Conservation (phyloP, 2,888 invertebrate species). For the Osmoderma eremita region DNA sequence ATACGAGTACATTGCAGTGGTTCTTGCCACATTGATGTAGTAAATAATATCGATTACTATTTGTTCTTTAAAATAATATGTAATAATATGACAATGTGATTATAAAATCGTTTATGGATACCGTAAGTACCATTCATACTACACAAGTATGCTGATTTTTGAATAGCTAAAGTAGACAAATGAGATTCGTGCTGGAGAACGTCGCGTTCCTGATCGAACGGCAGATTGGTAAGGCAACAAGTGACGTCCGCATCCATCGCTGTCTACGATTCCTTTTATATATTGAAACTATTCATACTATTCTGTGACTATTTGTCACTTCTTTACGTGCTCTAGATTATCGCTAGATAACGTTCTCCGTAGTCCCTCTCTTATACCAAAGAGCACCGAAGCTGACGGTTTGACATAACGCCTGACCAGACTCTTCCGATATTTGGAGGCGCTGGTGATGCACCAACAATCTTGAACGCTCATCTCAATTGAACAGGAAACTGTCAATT, state of each 20-base stretch:
- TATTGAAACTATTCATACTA: slow-evolving; percentile 56
- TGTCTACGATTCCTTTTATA: slow-evolving; percentile 53
- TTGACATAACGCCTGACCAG: slow-evolving; percentile 26
- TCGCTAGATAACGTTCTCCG: slow-evolving; percentile 44
- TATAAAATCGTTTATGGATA: not conserved
- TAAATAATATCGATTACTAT: too few relatives aligned
- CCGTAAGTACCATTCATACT: slow-evolving; percentile 14
- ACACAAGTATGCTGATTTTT: slow-evolving; percentile 31
- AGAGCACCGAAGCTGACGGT: slow-evolving; percentile 19
- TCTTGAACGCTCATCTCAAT: slow-evolving; percentile 35
- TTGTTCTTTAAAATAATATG: too few relatives aligned
- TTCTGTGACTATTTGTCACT: slow-evolving; percentile 57
- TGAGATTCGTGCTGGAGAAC: slow-evolving; percentile 55
- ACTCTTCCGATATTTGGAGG: slow-evolving; percentile 31
- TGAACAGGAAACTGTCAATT: slow-evolving; percentile 36
- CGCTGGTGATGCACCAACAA: slow-evolving; percentile 28
- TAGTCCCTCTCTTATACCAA: slow-evolving; percentile 14
- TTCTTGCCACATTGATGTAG: too few relatives aligned
- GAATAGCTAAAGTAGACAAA: slow-evolving; percentile 48
- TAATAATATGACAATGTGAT: not conserved
- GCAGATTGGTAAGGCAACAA: slow-evolving; percentile 53
- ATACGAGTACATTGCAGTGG: too few relatives aligned
- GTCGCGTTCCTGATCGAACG: slow-evolving; percentile 54
- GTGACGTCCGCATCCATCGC: slow-evolving; percentile 56
- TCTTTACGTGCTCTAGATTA: slow-evolving; percentile 54